A percentile compares a stretch with the other conserved stretches of the same genome.
Conservation (phyloP, 2,797 vertebrate genomes). For the Poecilia picta region DNA sequence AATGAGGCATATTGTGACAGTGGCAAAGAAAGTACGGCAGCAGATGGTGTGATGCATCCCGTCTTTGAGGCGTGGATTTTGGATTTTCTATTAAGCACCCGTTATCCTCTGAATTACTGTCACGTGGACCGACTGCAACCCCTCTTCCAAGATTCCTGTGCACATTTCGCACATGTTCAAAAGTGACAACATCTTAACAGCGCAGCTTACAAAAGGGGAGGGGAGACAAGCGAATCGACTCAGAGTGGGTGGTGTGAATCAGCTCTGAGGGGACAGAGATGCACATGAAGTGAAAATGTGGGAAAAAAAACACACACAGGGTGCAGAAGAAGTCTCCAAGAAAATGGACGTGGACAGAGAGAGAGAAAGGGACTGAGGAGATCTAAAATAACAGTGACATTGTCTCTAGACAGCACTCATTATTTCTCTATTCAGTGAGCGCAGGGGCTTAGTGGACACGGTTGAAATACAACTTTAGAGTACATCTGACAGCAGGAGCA, state of each 20-base stretch:
- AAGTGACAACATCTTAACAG: constrained; percentile 53
- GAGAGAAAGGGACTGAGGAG: constrained; percentile 51
- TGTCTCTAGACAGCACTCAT: constrained; percentile 73
- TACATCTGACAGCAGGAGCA: constrained; percentile 70
- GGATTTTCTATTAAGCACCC: constrained; percentile 23
- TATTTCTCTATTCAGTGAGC: constrained; percentile 72
- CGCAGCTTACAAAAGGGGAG: constrained; percentile 42
- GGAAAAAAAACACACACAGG: constrained; percentile 14
- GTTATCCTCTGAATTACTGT: constrained; percentile 29
- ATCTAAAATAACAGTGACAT: constrained; percentile 76
- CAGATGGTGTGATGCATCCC: constrained; percentile 35
- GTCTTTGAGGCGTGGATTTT: constrained; percentile 16
- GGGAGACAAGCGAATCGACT: constrained; percentile 50
- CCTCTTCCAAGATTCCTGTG: constrained; percentile 24
- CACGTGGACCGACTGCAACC: constrained; percentile 26
- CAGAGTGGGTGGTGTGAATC: constrained; percentile 50
- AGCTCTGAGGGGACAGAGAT: constrained; percentile 43
- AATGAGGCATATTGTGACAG: constrained; percentile 8
- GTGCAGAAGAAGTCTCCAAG: constrained; percentile 51
- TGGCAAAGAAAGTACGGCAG: constrained; percentile 17
- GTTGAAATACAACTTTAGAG: constrained; percentile 74
- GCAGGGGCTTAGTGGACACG: constrained; percentile 60
- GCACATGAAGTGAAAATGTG: constrained; percentile 47
- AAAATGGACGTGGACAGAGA: constrained; percentile 52
- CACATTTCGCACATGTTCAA: constrained; percentile 44